Evolutionary conservation across 2,797 vertebrate species (phyloP).

Genomic region (Decapterus maruadsi): DNA sequence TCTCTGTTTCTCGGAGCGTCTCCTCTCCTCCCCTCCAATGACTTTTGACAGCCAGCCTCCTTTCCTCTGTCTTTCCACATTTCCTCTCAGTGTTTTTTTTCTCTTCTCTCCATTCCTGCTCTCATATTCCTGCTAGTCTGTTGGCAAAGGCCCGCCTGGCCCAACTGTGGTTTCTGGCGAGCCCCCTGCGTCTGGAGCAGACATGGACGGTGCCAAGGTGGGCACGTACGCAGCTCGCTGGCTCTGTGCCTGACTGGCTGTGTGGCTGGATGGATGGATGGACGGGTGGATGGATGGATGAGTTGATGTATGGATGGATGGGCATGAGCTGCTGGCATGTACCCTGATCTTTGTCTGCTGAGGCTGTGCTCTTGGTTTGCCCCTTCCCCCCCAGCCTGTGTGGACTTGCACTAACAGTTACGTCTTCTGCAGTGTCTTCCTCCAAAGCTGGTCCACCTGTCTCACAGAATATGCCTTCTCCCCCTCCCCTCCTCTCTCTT

Average conservation of each 20-base stretch:
- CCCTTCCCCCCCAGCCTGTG: constrained; percentile 43
- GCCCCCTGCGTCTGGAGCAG: constrained; percentile 85
- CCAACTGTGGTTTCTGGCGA: constrained; percentile 91
- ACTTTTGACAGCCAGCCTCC: constrained; percentile 48
- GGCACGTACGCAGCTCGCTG: constrained; percentile 82
- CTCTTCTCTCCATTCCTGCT: constrained; percentile 47
- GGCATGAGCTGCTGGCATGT: constrained; percentile 76
- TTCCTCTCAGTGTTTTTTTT: constrained; percentile 47
- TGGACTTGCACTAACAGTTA: constrained; percentile 52
- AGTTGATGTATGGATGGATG: constrained; percentile 21
- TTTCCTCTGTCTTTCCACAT: constrained; percentile 56
- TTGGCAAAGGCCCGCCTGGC: constrained; percentile 90
- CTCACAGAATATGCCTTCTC: constrained; percentile 23
- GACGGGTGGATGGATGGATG: constrained; percentile 40
- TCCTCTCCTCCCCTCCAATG: constrained; percentile 45
- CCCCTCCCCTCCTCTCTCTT: background rate
- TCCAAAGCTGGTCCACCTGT: constrained; percentile 42
- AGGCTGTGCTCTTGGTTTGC: constrained; percentile 49
- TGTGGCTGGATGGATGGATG: constrained; percentile 39
- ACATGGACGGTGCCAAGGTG: constrained; percentile 95
- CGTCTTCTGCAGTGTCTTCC: constrained; percentile 44
- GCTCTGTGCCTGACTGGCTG: constrained; percentile 56
- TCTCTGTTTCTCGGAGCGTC: constrained; percentile 30
- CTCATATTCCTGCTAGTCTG: constrained; percentile 86
- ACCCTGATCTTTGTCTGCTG: constrained; percentile 68